Evolutionary conservation across 2,113 vertebrate species (phyloP).

Genomic region (Pitta sordida): DNA sequence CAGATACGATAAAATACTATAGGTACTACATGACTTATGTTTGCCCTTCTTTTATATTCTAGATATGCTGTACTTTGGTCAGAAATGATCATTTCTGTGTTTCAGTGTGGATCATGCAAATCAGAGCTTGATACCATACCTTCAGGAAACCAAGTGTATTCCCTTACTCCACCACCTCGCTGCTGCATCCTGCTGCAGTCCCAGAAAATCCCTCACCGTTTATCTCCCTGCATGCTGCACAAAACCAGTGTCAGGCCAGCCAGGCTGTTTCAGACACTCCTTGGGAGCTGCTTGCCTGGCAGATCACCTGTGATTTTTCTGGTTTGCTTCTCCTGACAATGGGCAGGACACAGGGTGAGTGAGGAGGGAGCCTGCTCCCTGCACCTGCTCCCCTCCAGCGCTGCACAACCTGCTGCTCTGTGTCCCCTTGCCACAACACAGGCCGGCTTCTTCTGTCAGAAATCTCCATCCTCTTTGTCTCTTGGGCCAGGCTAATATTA

Average conservation of each 20-base stretch:
- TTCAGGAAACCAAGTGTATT: fast-evolving
- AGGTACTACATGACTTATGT: neutral
- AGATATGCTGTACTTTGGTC: neutral
- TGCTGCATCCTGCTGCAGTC: neutral
- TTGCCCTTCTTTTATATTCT: neutral
- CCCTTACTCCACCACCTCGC: neutral
- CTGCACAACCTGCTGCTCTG: neutral
- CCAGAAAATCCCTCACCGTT: neutral
- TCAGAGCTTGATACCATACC: neutral
- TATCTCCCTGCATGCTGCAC: neutral
- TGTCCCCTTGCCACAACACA: neutral
- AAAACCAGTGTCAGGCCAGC: neutral
- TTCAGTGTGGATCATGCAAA: neutral
- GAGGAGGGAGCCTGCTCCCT: neutral
- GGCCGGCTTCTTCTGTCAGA: neutral
- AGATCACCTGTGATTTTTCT: neutral
- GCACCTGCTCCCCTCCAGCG: neutral
- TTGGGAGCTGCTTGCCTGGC: neutral
- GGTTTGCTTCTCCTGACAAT: neutral
- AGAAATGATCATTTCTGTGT: neutral
- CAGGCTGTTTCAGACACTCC: neutral
- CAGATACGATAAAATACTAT: fast-evolving
- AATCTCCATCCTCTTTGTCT: neutral
- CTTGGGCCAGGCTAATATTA: neutral
- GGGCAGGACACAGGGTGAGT: neutral